Base-by-base conservation (phyloP, 2,888 invertebrate genomes). In the Drosophila neotestacea region DNA sequence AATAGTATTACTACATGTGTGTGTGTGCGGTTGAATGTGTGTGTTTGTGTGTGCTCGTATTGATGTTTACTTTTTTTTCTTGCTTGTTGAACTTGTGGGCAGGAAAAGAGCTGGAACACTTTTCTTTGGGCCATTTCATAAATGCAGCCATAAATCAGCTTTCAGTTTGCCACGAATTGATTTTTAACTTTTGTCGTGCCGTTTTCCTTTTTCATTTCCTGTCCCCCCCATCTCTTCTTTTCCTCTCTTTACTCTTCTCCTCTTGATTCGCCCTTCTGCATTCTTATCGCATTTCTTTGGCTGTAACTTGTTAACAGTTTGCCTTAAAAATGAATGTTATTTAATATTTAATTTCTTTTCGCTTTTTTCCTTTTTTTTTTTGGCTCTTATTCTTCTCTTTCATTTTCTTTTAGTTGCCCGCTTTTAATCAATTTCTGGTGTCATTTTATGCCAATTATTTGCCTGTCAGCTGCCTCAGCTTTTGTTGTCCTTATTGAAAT, bases 71-170 rank as follows among this genome's bases (percentile, higher is more conserved):
- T 81, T 79, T 69, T 70, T 69, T 62, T 61, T 55, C 48, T 48
- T 41, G 63, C 44, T 56, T 52, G 36, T 50, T 64, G 52, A 64
- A 38, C 63, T 66, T 47, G 60, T 79, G 58, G 68, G 62, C 70
- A 46, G 67, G 13, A 27, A 27, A 10, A 11, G 28, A 46, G 46
- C 46, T 58, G 47, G 9, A 47, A 47, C 28, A 38, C 36, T 58
- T 58, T 58, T 54, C 58, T 67, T 73, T 70, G 73, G 74, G 77
- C 68, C 73, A 79, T 88, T 89, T 85, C 90, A 85, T 88, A 89
- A 90, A 90, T 84, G 81, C 85, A 76, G 79, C 72, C 84, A 90
- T 90, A 89, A 89, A 89, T 89, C 89, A 89, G 87, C 85, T 85
- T 85, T 88, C 81, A 78, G 78, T 81, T 88, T 79, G 87, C 81